Evolutionary conservation across 2,797 vertebrate species (phyloP).

Genomic region (Brachyrhaphis roseni): DNA sequence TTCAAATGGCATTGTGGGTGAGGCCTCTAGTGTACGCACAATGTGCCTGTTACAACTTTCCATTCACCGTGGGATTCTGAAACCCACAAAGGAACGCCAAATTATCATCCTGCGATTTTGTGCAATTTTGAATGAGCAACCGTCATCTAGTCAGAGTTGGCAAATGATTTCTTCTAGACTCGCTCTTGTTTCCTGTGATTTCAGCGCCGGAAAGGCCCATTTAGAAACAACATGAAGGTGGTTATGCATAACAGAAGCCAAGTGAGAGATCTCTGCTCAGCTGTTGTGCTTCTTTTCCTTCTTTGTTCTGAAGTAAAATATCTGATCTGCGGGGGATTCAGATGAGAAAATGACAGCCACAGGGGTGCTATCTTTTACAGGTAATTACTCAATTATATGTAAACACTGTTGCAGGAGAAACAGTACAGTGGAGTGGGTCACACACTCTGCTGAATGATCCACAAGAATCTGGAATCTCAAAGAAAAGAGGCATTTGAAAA

Average conservation of each 20-base stretch:
- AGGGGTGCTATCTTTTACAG: slow-evolving; percentile 78
- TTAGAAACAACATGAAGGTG: slow-evolving; percentile 25
- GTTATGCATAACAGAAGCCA: slow-evolving; percentile 20
- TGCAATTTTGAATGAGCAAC: slow-evolving; percentile 45
- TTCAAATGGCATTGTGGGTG: slow-evolving; percentile 69
- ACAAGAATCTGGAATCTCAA: slow-evolving; percentile 39
- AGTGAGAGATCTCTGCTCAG: slow-evolving; percentile 42
- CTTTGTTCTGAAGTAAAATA: slow-evolving; percentile 61
- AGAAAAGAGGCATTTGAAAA: slow-evolving; percentile 22
- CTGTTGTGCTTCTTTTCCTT: slow-evolving; percentile 54
- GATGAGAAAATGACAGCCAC: slow-evolving; percentile 64
- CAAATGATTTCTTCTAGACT: slow-evolving; percentile 55
- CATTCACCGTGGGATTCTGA: slow-evolving; percentile 67
- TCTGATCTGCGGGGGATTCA: slow-evolving; percentile 45
- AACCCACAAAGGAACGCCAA: slow-evolving; percentile 68
- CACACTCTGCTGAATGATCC: slow-evolving; percentile 54
- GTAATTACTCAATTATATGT: slow-evolving; percentile 83
- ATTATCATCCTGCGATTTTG: slow-evolving; percentile 62
- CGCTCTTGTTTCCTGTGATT: slow-evolving; percentile 47
- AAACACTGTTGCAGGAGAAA: slow-evolving; percentile 73
- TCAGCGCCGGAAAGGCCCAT: slow-evolving; percentile 16
- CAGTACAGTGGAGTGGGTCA: slow-evolving; percentile 56
- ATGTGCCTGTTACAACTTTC: slow-evolving; percentile 71
- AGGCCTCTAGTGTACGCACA: slow-evolving; percentile 67
- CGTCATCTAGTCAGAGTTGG: slow-evolving; percentile 41